phyloP scores from a whole-genome alignment of 2,888 invertebrate genomes.

The Vannuccia rotundouncinata region DNA sequence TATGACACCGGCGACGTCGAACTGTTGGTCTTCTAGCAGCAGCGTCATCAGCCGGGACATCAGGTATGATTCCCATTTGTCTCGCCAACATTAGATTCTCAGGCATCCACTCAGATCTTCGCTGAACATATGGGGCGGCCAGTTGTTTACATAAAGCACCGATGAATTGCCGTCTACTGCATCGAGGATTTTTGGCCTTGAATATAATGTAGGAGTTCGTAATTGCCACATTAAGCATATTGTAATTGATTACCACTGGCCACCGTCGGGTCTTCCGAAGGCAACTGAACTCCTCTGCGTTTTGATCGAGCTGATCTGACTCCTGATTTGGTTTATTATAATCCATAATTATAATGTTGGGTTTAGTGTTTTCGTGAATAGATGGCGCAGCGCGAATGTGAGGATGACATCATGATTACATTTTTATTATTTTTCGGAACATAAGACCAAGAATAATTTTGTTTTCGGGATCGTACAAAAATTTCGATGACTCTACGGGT shows the following conservation, averaged over 20 bases:
- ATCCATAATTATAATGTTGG: not conserved
- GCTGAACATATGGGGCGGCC: not conserved
- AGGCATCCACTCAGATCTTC: not conserved
- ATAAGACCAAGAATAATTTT: not conserved
- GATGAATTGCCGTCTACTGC: not conserved
- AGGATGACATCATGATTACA: conserved; percentile 23
- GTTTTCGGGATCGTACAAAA: not conserved
- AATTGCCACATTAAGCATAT: conserved; percentile 15
- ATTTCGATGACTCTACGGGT: not conserved
- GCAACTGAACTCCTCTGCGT: conserved; percentile 10
- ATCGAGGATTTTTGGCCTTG: not conserved
- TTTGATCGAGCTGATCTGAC: not conserved
- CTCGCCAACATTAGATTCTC: not conserved
- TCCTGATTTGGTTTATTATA: no score
- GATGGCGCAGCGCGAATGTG: conserved; percentile 6
- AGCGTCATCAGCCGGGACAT: not conserved
- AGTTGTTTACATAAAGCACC: not conserved
- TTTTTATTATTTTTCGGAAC: conserved; percentile 17
- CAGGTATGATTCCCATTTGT: not conserved
- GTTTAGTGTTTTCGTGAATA: not conserved
- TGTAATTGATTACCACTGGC: conserved; percentile 32
- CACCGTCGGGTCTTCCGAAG: conserved; percentile 20
- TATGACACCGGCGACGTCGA: not conserved
- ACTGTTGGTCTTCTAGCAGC: not conserved
- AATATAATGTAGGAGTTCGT: conserved; percentile 4